Base-by-base conservation (phyloP, 2,888 invertebrate species). In the Pantelozetes paolii region DNA sequence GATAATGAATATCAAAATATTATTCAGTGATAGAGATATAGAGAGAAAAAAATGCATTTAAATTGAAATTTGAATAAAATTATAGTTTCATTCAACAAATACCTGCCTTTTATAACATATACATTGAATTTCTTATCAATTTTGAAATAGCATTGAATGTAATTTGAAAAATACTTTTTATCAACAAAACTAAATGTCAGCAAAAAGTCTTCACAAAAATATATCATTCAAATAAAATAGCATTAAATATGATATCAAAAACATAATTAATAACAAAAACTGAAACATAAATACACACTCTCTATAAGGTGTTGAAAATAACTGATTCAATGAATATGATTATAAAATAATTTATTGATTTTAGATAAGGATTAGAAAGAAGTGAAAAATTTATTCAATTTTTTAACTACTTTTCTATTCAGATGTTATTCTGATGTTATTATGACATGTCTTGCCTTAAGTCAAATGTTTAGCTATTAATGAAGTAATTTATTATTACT, bases 271-370 rank as follows among this genome's bases (percentile, higher is more conserved):
- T 57, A 57, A 48, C 20, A 48, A 48, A 48, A 54, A 26, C 5
- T 1, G 13, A 57, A 57, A 57, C 23, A 57, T 57, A 28, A 30
- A 20, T 20, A 54, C 30, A 59, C 15, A 3, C 48, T 48, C 6
- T 48, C 57, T 23, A 59, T 59, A 59, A 59, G 32, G 59, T 59
- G 59, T 59, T 59, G 59, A 59, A 30, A 59, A 59, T 59, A 59
- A 28, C 6, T 26, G 15, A 59, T 18, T 59, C 26, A 32, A 18
- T 57, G 9, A 9, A 20, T 54, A 23, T 54, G n/a, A 54, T 28
- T 57, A 57, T 57, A n/a, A 20, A 18, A 59, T 59, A 59, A 59
- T 59, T 59, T 59, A 59, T 59, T 59, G 59, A 32, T 32, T 32
- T 59, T 57, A 15, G 15, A n/a, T 30, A 30, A 48, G 3, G 48